Evolutionary conservation across 2,797 vertebrate species (phyloP).

Genomic region (Microctenopoma lineatum): DNA sequence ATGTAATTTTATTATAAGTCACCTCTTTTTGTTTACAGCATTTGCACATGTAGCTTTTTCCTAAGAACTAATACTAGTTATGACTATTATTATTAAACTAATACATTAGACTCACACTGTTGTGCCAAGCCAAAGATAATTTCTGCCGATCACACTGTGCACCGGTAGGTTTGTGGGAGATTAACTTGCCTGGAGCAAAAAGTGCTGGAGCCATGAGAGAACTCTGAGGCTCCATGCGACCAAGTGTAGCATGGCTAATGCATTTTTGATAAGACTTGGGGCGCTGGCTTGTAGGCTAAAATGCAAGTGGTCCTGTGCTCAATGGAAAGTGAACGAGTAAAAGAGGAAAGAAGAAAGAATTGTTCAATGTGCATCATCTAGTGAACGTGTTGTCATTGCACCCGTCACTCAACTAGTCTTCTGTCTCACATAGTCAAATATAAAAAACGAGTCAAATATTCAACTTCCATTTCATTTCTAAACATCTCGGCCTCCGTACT

Average conservation of each 20-base stretch:
- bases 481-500: no score
- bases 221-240: slow-evolving; percentile 58
- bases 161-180: slow-evolving; percentile 55
- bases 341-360: neutral
- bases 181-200: slow-evolving; percentile 62
- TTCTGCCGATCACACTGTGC: slow-evolving; percentile 40
- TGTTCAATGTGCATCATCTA: slow-evolving; percentile 49
- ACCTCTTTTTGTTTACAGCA: slow-evolving; percentile 10
- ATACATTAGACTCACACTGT: slow-evolving; percentile 6
- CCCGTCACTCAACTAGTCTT: no score
- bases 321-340: slow-evolving; percentile 3
- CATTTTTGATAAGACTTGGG: neutral
- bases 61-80: neutral
- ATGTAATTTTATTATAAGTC: neutral
- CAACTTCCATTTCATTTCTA: no score
- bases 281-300: neutral
- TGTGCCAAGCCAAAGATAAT: slow-evolving; percentile 41
- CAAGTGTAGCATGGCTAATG: slow-evolving; percentile 65
- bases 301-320: neutral
- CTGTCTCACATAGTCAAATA: no score
- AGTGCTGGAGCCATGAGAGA: slow-evolving; percentile 54
- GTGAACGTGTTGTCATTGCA: slow-evolving; percentile 1
- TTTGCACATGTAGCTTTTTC: slow-evolving; percentile 8
- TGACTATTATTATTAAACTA: neutral
- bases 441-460: no score